Percentiles rank a stretch among this genome's conserved stretches.
Evolutionary conservation across 2,888 invertebrate species (phyloP).

Genomic region (Thysanoteuthis rhombus): DNA sequence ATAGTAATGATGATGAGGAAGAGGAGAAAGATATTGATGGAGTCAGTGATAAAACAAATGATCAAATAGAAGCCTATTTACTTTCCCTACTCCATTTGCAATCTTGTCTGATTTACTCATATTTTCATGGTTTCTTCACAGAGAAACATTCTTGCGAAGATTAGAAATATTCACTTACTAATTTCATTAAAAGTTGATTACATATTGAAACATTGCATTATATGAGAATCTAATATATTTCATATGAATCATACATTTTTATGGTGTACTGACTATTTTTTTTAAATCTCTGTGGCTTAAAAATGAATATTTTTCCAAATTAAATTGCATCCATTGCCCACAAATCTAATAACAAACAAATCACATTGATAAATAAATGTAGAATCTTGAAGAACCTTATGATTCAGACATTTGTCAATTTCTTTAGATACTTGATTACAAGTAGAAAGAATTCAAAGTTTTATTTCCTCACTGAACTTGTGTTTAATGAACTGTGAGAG

Average conservation of each 20-base stretch:
- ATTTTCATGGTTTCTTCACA: not conserved
- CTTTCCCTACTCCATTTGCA: not conserved
- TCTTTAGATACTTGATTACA: not conserved
- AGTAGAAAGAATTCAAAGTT: not conserved
- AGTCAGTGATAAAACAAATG: too few species aligned
- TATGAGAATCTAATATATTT: not conserved
- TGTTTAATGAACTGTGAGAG: not conserved
- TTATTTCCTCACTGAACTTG: not conserved
- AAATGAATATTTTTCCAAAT: slow-evolving; percentile 12
- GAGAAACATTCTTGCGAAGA: not conserved
- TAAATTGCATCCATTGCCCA: not conserved
- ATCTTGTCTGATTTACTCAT: not conserved
- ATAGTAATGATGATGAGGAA: too few species aligned
- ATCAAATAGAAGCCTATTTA: not conserved
- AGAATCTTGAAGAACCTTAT: not conserved
- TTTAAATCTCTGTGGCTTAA: not conserved
- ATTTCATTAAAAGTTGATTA: not conserved
- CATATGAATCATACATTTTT: not conserved
- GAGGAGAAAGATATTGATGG: too few species aligned
- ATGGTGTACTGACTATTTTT: not conserved
- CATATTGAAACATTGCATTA: not conserved
- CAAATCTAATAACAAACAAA: not conserved
- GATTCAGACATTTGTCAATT: slow-evolving; percentile 12
- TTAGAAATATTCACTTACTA: slow-evolving; percentile 1
- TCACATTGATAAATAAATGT: slow-evolving; percentile 12